These are phyloP conservation scores for Toxotes lorentzi DNA, from an alignment of 2,797 vertebrate species.

Conservation along the genomic window DNA sequence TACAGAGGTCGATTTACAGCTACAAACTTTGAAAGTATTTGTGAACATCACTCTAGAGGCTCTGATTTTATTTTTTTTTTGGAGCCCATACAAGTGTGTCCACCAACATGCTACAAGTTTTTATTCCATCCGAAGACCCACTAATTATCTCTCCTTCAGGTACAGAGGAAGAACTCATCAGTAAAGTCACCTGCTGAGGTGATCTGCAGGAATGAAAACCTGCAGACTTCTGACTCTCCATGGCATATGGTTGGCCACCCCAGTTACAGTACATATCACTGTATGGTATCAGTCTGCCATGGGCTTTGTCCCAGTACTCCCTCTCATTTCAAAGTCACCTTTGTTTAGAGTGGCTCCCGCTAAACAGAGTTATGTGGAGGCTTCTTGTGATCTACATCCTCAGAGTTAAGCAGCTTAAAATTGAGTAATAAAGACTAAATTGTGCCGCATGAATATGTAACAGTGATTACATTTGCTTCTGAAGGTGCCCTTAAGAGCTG, in stretches of 20 bases:
- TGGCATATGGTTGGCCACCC: slow-evolving; percentile 38
- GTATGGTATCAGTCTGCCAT: slow-evolving; percentile 30
- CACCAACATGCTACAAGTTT: slow-evolving; percentile 26
- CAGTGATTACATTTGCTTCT: slow-evolving; percentile 7
- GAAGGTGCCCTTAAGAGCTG: slow-evolving; percentile 9
- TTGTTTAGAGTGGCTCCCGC: slow-evolving; percentile 12
- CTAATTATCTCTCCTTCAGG: slow-evolving; percentile 57
- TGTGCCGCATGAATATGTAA: slow-evolving; percentile 6
- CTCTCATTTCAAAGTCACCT: slow-evolving; percentile 60
- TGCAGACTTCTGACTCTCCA: slow-evolving; percentile 45
- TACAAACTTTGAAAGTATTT: neutral
- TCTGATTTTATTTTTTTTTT: neutral
- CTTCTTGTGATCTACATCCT: neutral
- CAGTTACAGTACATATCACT: slow-evolving; percentile 25
- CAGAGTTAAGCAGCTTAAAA: neutral
- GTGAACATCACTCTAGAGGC: neutral
- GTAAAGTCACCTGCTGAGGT: slow-evolving; percentile 45
- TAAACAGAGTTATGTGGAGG: slow-evolving; percentile 12
- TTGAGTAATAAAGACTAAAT: neutral
- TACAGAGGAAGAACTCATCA: slow-evolving; percentile 48
- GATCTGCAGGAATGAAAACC: slow-evolving; percentile 47
- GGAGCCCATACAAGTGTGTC: neutral
- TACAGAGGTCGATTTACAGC: neutral
- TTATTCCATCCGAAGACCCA: slow-evolving; percentile 12
- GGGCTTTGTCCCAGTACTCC: slow-evolving; percentile 24